A percentile compares a stretch with the other conserved stretches of the same genome.
These are phyloP conservation scores for Patagioenas fasciata DNA, from an alignment of 2,113 vertebrate species.

Conservation along the genomic window DNA sequence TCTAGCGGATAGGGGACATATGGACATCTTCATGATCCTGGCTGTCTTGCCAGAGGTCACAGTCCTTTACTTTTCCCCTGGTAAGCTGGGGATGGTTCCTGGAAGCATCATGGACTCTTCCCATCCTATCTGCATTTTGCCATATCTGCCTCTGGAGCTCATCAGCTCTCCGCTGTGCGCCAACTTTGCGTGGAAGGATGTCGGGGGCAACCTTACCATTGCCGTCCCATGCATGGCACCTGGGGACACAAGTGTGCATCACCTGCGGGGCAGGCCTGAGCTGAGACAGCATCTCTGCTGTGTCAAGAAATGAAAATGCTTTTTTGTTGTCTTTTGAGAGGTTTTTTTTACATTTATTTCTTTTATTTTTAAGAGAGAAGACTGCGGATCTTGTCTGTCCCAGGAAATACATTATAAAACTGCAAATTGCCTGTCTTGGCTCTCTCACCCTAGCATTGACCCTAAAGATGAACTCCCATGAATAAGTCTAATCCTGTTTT, in stretches of 20 bases:
- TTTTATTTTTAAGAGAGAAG: background rate
- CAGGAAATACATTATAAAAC: constrained; percentile 26
- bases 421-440: constrained; percentile 48
- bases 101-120: background rate
- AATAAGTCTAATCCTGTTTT: constrained; percentile 61
- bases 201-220: background rate
- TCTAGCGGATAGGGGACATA: background rate
- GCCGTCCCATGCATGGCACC: fast-evolving
- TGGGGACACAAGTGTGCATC: fast-evolving
- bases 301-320: background rate
- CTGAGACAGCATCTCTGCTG: background rate
- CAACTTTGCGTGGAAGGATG: background rate
- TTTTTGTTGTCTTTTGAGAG: background rate
- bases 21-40: background rate
- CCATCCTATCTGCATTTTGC: background rate
- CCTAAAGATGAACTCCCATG: constrained; percentile 46
- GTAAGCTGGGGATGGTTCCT: background rate
- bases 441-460: constrained; percentile 47
- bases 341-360: background rate
- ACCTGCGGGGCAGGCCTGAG: background rate
- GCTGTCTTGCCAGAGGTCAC: background rate
- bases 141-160: background rate
- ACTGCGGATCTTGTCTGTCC: constrained; percentile 22
- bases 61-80: background rate
- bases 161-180: background rate